These are phyloP conservation scores for Drosophila meridionalis DNA, from an alignment of 2,888 invertebrate species.

Conservation along the genomic window DNA sequence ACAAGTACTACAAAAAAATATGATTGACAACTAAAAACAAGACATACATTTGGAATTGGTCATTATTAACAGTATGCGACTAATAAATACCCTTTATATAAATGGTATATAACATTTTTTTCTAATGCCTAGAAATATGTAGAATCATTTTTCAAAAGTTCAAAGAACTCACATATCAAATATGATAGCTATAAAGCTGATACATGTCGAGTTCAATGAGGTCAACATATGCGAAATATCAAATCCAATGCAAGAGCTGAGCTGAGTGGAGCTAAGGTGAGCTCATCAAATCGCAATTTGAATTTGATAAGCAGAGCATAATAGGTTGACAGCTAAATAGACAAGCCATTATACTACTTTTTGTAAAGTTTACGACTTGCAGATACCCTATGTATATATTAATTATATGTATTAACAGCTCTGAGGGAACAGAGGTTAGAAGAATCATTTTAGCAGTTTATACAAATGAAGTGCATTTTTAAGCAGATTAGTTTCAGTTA, in stretches of 20 bases:
- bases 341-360: neutral
- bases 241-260: neutral
- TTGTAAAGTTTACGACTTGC: neutral
- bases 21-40: neutral
- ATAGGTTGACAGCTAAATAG: neutral
- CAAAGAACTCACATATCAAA: neutral
- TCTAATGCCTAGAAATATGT: neutral
- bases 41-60: neutral
- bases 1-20: neutral
- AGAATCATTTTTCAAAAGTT: neutral
- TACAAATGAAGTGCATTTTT: neutral
- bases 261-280: neutral
- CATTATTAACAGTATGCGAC: neutral
- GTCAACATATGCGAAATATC: constrained; percentile 1
- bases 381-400: neutral
- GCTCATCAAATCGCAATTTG: neutral
- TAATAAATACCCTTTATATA: neutral
- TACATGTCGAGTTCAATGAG: neutral
- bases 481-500: neutral
- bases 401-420: neutral
- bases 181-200: neutral
- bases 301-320: neutral
- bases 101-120: too few relatives aligned
- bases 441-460: neutral
- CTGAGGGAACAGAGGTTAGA: neutral